Conservation (phyloP, 2,113 vertebrate species). For the Neoarius graeffei region DNA sequence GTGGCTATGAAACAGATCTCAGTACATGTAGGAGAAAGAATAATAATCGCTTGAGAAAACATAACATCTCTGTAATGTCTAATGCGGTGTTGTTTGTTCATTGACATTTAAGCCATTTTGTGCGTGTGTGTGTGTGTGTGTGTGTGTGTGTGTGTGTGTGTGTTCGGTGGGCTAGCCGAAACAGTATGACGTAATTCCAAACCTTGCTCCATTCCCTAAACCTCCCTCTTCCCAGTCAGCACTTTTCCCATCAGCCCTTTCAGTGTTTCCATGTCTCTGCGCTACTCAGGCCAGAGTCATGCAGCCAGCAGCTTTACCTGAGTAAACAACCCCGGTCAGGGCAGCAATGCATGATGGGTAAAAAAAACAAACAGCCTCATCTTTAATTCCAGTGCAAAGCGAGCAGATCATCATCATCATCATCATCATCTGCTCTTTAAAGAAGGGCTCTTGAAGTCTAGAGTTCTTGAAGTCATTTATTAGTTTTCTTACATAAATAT, state of each 20-base stretch:
- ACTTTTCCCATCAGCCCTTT: constrained; percentile 56
- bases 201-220: constrained; percentile 18
- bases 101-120: not conserved
- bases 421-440: too few species aligned
- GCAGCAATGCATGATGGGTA: constrained; percentile 45
- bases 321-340: constrained; percentile 58
- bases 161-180: not conserved
- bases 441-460: not conserved
- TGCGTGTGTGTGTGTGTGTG: not conserved
- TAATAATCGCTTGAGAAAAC: too few species aligned
- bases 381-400: constrained; percentile 41
- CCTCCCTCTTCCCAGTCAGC: constrained; percentile 53
- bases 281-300: constrained; percentile 38
- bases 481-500: not conserved
- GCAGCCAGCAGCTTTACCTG: constrained; percentile 63
- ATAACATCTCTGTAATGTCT: not conserved
- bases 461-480: not conserved
- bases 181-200: constrained; percentile 44
- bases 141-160: constrained; percentile 14
- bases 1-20: too few species aligned
- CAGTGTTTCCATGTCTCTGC: constrained; percentile 37
- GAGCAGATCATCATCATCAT: not conserved
- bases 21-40: too few species aligned
- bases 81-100: not conserved
- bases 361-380: constrained; percentile 53